Percentiles rank a stretch among this genome's conserved stretches.
Evolutionary conservation across 2,888 invertebrate genomes (phyloP).

Genomic region (Automeris io): DNA sequence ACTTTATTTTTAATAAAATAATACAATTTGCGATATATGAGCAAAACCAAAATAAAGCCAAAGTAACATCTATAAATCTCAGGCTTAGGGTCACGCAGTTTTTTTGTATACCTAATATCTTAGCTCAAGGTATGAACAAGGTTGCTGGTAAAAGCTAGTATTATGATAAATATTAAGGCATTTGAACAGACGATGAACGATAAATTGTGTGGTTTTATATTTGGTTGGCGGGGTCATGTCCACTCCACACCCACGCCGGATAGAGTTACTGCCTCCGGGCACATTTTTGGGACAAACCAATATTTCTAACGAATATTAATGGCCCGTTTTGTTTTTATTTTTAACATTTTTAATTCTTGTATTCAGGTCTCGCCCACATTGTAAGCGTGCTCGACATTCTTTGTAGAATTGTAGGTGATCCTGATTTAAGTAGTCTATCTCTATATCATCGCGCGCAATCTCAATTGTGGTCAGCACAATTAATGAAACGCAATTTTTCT

Average conservation of each 20-base stretch:
- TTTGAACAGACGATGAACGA: slow-evolving; percentile 31
- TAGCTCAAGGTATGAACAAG: too few species aligned
- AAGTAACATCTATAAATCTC: too few species aligned
- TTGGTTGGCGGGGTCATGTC: slow-evolving; percentile 33
- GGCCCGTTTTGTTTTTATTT: slow-evolving; percentile 62
- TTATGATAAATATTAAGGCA: slow-evolving; percentile 30
- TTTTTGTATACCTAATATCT: too few species aligned
- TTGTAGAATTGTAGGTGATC: slow-evolving; percentile 19
- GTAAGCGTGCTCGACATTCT: slow-evolving; percentile 41
- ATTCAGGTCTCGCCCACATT: slow-evolving; percentile 51
- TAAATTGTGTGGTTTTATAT: slow-evolving; percentile 21
- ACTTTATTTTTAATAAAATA: too few species aligned
- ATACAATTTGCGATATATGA: too few species aligned
- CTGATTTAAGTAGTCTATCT: slow-evolving; percentile 7
- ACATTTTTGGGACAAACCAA: slow-evolving; percentile 75
- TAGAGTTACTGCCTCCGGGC: slow-evolving; percentile 71
- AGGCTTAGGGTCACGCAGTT: too few species aligned
- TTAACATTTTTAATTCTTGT: slow-evolving; percentile 49
- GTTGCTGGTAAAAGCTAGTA: too few species aligned
- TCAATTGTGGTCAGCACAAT: too few species aligned
- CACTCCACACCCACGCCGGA: slow-evolving; percentile 63
- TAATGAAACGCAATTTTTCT: too few species aligned
- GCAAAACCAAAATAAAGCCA: too few species aligned
- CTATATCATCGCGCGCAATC: too few species aligned
- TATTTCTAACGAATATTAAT: slow-evolving; percentile 76